Base-by-base conservation (phyloP, 2,113 vertebrate species). In the Siniperca knerii region DNA sequence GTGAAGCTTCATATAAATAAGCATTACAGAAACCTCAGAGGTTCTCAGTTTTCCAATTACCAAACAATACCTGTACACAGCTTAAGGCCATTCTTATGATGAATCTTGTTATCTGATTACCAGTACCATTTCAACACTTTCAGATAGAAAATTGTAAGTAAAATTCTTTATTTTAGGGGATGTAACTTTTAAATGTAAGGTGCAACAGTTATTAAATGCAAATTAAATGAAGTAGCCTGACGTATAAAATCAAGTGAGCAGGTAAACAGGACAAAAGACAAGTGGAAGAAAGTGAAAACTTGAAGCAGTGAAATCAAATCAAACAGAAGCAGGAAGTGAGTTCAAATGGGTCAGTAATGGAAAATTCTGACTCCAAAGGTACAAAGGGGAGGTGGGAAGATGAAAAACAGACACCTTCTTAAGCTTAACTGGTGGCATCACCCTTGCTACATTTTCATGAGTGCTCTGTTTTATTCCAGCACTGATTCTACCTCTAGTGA, bases 321-420 rank as follows among this genome's bases (percentile, higher is more conserved):
- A 67, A 67, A 40, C 40, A 65, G n/a, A 61, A 58, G 73, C 58
- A 25, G 23, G 62, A 77, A 70, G 74, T 62, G 9, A 57, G 46
- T 44, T 83, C 48, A 66, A 67, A 62, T 3, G 6, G 50, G 23
- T 77, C 48, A 48, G 64, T 78, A 67, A 60, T 37, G 48, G 33
- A 83, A 87, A 86, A 40, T 4, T 0, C 4, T 46, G 69, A 50
- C 25, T 73, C 8, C 10, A 73, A 70, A 54, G 55, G 8, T 54
- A 76, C 42, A 64, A 50, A 60, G n/a, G 4, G 13, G 40, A 70
- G 20, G 44, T 10, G 33, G 40, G 13, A 16, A 44, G 71, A 85
- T 80, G 20, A 74, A 57, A 67, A 80, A 62, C 25, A 65, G 66
- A 67, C 35, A 52, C 54, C 44, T 81, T 42, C 11, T n/a, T 64